Evolutionary conservation across 2,797 vertebrate species (phyloP).

Genomic region (Halcyon smyrnensis): DNA sequence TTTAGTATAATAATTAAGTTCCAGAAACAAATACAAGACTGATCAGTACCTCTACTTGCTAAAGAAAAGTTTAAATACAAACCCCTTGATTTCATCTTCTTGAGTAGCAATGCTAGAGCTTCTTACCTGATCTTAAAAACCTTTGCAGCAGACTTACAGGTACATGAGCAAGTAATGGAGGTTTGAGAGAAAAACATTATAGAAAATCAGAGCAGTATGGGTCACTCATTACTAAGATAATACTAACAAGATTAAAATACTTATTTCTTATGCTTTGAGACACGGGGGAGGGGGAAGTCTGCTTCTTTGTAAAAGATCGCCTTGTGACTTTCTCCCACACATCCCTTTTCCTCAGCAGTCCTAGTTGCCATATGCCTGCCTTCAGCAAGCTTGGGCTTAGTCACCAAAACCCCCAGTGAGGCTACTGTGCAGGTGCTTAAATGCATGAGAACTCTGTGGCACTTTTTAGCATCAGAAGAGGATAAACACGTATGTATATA

Average conservation of each 20-base stretch:
- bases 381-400: not conserved
- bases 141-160: not conserved
- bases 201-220: not conserved
- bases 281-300: not conserved
- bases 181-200: not conserved
- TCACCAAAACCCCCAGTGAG: not conserved
- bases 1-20: not conserved
- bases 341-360: not conserved
- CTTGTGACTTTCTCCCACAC: not conserved
- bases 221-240: not conserved
- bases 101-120: not conserved
- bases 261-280: not conserved
- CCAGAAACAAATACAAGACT: not conserved
- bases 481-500: no score
- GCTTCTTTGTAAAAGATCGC: not conserved
- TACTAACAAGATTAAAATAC: not conserved
- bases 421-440: not conserved
- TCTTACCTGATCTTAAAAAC: not conserved
- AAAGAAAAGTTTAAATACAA: not conserved
- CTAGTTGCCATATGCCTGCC: not conserved
- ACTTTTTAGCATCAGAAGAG: not conserved
- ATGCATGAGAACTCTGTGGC: not conserved
- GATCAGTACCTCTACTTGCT: not conserved
- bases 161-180: not conserved
- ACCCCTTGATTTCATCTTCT: not conserved